Conservation (phyloP, 2,113 vertebrate genomes). For the Sapayoa aenigma region DNA sequence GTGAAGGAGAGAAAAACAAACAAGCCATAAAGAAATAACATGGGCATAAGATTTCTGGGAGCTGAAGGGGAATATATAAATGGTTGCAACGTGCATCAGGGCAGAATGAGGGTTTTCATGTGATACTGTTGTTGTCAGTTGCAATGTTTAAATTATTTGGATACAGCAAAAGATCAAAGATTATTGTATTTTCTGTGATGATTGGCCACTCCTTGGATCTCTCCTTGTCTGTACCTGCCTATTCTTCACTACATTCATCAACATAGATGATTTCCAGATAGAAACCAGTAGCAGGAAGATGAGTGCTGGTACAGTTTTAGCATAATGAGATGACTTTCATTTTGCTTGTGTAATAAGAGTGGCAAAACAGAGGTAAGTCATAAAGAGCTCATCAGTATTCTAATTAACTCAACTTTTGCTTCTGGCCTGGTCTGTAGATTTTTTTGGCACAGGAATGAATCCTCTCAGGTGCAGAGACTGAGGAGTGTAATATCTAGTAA, state of each 20-base stretch:
- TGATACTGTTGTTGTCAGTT: not conserved
- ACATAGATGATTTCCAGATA: conserved; percentile 3
- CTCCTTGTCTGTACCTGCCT: conserved; percentile 42
- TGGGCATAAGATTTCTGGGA: not conserved
- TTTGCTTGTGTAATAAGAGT: conserved; percentile 36
- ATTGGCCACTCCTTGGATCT: not conserved
- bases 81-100: not conserved
- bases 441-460: conserved; percentile 50
- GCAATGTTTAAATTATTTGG: conserved; percentile 2
- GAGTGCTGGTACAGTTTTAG: not conserved
- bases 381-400: conserved; percentile 54
- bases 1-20: not conserved
- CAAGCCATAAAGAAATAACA: conserved; percentile 6
- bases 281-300: conserved; percentile 33
- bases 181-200: conserved; percentile 12
- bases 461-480: conserved; percentile 50
- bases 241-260: not conserved
- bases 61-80: not conserved
- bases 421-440: conserved; percentile 43
- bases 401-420: conserved; percentile 60
- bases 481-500: conserved; percentile 47
- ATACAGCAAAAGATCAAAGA: conserved; percentile 28
- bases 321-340: conserved; percentile 41
- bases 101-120: not conserved
- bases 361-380: conserved; percentile 41